Evolutionary conservation across 2,797 vertebrate genomes (phyloP).

Genomic region (Nyctalus aviator): DNA sequence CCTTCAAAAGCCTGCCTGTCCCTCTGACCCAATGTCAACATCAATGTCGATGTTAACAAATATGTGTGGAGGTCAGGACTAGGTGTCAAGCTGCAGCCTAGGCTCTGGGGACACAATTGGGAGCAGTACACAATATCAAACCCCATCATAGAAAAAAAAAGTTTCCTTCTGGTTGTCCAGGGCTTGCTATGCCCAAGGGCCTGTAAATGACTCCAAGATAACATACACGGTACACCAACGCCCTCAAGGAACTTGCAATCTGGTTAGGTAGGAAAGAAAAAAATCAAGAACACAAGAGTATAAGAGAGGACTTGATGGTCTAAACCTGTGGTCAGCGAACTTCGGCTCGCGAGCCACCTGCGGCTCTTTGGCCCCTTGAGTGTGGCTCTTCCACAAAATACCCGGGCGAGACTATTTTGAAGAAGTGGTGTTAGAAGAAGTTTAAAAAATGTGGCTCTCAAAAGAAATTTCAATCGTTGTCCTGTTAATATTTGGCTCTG

Average conservation of each 20-base stretch:
- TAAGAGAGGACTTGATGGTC: neutral
- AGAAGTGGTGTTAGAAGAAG: too few relatives aligned
- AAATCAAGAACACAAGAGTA: neutral
- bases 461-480: too few relatives aligned
- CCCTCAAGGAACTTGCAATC: constrained; percentile 2
- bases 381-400: too few relatives aligned
- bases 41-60: constrained; percentile 55
- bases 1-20: constrained; percentile 34
- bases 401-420: too few relatives aligned
- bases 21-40: constrained; percentile 55
- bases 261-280: constrained; percentile 23
- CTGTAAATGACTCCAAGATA: neutral
- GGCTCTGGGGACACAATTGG: neutral
- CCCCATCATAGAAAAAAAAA: neutral
- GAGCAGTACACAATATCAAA: neutral
- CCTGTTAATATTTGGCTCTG: too few relatives aligned
- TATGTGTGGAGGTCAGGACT: constrained; percentile 48
- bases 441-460: too few relatives aligned
- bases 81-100: neutral
- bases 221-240: neutral
- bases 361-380: too few relatives aligned
- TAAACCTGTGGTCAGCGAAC: neutral
- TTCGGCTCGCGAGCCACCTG: too few relatives aligned
- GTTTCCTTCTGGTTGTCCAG: neutral
- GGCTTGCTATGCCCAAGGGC: neutral